Conservation (phyloP, 2,113 vertebrate genomes). For the Jacana jacana region DNA sequence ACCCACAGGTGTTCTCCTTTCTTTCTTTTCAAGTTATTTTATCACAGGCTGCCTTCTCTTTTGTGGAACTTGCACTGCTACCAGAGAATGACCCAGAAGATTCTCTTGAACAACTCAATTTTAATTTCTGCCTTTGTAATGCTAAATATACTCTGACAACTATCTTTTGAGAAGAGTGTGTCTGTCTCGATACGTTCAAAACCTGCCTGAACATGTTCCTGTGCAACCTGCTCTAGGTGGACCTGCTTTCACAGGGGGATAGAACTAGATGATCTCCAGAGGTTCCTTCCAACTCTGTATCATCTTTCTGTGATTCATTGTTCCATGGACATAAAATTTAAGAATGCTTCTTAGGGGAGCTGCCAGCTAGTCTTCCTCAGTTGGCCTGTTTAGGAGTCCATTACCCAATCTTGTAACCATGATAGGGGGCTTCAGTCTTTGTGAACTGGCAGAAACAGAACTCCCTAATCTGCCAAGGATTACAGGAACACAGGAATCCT, state of each 20-base stretch:
- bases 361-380: neutral
- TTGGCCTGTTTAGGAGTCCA: neutral
- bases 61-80: neutral
- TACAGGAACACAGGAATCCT: neutral
- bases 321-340: neutral
- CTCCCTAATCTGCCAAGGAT: neutral
- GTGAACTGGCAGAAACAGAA: neutral
- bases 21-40: neutral
- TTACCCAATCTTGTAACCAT: neutral
- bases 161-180: neutral
- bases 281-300: too few species aligned
- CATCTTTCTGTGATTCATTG: too few species aligned
- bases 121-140: neutral
- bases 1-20: neutral
- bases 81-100: neutral
- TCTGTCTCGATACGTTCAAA: too few species aligned
- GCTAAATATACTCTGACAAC: neutral
- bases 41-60: neutral
- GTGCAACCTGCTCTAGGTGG: too few species aligned
- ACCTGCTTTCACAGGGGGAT: too few species aligned
- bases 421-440: neutral
- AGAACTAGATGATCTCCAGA: too few species aligned
- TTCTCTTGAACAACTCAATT: neutral
- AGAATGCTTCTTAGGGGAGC: neutral
- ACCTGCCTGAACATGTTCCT: too few species aligned